Evolutionary conservation across 2,888 invertebrate species (phyloP), one percentile per base, ranked within the genome.

Genomic region (Pristionchus arcanus): DNA sequence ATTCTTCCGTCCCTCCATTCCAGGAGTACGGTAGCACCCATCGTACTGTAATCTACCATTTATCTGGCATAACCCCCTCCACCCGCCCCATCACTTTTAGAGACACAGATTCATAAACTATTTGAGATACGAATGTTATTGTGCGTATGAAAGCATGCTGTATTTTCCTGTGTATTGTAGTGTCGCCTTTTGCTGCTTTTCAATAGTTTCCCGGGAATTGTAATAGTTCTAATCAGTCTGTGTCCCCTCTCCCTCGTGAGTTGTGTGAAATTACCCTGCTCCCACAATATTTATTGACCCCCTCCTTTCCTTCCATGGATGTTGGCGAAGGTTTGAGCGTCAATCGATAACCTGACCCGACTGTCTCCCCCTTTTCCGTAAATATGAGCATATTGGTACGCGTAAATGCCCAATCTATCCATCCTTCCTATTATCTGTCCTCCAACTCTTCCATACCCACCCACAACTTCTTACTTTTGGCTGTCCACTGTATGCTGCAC

Each of bases 81-180:
- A 37, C n/a, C 77, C 0, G 11, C 37, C 11, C 34, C 37, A n/a
- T 9, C 71, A 77, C 81, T 81, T 53, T n/a, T n/a, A 53, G 53
- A 81, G 81, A 81, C 81, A 53, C 81, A 81, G 81, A 81, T 81
- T 81, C 81, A 81, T 81, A 81, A 81, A 81, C 81, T 81, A 81
- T 81, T 53, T 53, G 49, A 31, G 49, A 49, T 49, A 81, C 4
- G 21, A 9, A 25, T 28, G 42, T 49, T n/a, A 13, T 49, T 49
- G 42, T 42, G n/a, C n/a, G 49, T 81, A 53, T 28, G 81, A 81
- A 28, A 25, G 49, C 81, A 81, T 81, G 81, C 49, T 81, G 49
- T 81, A 49, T 81, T 81, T 28, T 81, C 49, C 49, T 16, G 49
- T 81, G 53, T 81, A 16, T 25, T 28, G 49, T 81, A 53, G n/a